Base-by-base conservation (phyloP, 2,888 invertebrate species). In the Pseudococcus viburni region DNA sequence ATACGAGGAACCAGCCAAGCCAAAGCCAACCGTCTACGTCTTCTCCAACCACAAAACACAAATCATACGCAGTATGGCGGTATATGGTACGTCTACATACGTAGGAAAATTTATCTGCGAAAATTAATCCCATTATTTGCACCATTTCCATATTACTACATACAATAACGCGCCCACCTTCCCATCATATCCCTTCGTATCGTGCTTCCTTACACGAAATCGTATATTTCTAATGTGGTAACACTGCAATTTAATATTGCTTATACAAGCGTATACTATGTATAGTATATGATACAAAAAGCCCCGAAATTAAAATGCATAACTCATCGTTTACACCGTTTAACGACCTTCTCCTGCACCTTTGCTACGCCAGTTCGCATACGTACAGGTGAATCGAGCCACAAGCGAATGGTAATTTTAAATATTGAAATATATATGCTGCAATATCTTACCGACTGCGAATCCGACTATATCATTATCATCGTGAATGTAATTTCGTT, bases 41-140 rank as follows among this genome's bases (percentile, higher is more conserved):
- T 22, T 64, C 33, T 73, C 1, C 73, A 46, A 83, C 80, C 80
- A 26, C 80, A 19, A 46, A 83, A 83, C 80, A 83, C 80, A 83
- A 83, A 83, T 83, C 80, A 83, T 83, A 83, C 46, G 33, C 19
- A n/a, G 80, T 83, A 46, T 83, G 42, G 42, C 19, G 77, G 33
- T 39, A 22, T 19, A 19, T 39, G n/a, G 39, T 39, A 39, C 39
- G 39, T 39, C 39, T 39, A 7, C 19, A n/a, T 15, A 9, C 15
- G 33, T 46, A 46, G 46, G 15, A 19, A 46, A 83, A 83, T 46
- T 46, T 83, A 73, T 73, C 12, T 9, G 19, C 8, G 19, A 19
- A 83, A 83, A 83, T 83, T 83, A 83, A 83, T 83, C 39, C 80
- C 80, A 83, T 83, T 83, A 83, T 83, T 83, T 46, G 80, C 80